Conservation (phyloP, 2,113 vertebrate species). For the Poecile atricapillus region DNA sequence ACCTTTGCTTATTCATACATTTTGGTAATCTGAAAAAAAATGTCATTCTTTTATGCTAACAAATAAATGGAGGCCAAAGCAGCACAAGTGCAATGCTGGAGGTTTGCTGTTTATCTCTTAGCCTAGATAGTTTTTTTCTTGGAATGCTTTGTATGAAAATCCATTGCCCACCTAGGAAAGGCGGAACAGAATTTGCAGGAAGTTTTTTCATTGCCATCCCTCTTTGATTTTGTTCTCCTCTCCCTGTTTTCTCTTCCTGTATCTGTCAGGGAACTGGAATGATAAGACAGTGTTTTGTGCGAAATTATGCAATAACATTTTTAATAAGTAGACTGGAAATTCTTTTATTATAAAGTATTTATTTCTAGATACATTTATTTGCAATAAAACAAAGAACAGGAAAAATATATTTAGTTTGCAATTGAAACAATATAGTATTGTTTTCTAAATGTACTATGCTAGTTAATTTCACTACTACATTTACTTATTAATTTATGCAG, state of each 20-base stretch:
- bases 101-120: background rate
- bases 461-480: background rate
- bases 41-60: background rate
- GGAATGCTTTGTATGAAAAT: background rate
- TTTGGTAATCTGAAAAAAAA: background rate
- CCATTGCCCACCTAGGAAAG: background rate
- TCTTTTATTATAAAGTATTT: background rate
- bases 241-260: background rate
- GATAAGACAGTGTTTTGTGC: background rate
- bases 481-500: constrained; percentile 1
- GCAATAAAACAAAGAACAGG: background rate
- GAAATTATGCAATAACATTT: background rate
- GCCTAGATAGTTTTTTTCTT: background rate
- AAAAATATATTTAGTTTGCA: background rate
- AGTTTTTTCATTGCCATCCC: background rate
- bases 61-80: background rate
- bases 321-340: background rate
- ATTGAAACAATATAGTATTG: background rate
- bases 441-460: background rate
- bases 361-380: background rate
- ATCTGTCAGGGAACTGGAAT: background rate
- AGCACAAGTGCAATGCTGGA: background rate
- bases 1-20: background rate
- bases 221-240: background rate
- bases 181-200: background rate